Evolutionary conservation across 2,113 vertebrate species (phyloP), one percentile per base, ranked within the genome.

Genomic region (Triplophysa tibetana): DNA sequence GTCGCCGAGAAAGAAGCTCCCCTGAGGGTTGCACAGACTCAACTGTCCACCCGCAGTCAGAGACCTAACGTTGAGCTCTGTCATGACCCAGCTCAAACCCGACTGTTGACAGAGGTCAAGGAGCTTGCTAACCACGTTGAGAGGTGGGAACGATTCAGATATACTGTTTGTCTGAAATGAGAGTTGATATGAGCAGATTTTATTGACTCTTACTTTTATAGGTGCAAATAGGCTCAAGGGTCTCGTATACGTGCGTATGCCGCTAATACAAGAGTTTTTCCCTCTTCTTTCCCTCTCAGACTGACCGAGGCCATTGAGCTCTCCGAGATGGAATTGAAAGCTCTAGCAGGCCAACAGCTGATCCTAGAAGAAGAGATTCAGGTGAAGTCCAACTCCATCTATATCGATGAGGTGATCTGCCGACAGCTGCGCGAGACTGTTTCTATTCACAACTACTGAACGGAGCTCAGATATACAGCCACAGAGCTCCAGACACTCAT

Each of bases 381-480:
- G 48, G 83, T 93, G 26, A 97, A 97, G 78, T 88, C 93, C 72
- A 92, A 90, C 77, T 91, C 94, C 0, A 79, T 99, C 45, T 98
- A 98, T 74, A 94, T 97, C 2, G 96, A 98, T 0, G 94, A 98
- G 77, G 95, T 98, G 78, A 87, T 95, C 67, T 98, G 96, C 66
- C 75, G 84, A 84, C 93, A 93, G 85, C 90, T 94, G 89, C 90
- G 93, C 80, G 92, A 94, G 83, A 87, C 94, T 68, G 77, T 96
- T 12, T 60, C 80, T 2, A 92, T 92, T 33, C 88, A 90, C 19
- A 87, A 23, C 0, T 94, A 95, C 78, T 98, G 89, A 89, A 43
- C 7, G 0, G 33, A 50, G 16, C 50, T 70, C 10, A 11, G 45
- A 16, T 19, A 48, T 0, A 2, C 8, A 0, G 38, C 14, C 19